Evolutionary conservation across 1,140 invertebrate species (phyloP), one percentile per base, ranked within the genome.

Genomic region (Xylocopa sonorina): DNA sequence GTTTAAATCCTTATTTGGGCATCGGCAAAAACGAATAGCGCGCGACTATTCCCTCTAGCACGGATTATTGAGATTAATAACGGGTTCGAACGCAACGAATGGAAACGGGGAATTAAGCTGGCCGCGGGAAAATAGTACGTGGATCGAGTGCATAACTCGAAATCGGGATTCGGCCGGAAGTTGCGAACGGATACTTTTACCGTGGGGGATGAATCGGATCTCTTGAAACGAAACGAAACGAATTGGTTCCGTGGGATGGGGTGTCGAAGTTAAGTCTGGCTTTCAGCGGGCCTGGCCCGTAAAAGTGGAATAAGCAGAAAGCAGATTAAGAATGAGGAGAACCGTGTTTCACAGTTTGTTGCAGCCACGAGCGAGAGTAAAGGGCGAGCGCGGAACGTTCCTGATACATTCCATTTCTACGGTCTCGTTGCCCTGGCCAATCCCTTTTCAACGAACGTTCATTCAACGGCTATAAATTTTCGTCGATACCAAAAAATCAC

Each of bases 281-380:
- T 68, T 68, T 58, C n/a, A 41, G 16, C 48, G 57, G 24, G 43
- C 32, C 48, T n/a, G n/a, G n/a, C n/a, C 41, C 48, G 41, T n/a
- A 38, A 57, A 34, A 76, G 41, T 48, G 41, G 63, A 53, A 68
- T 76, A 68, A 68, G 12, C 29, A 48, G 74, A 50, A 76, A 76
- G 63, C 46, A 68, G 53, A 76, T 76, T 76, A 76, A 68, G 51
- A 66, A n/a, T 10, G 16, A 68, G 63, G 29, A 34, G 64, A 76
- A 58, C 41, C 53, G 29, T 34, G 63, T 76, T 76, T 68, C 64
- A 68, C 51, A 41, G 74, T 68, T 76, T 68, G 51, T 76, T 58
- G 63, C 29, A 32, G 29, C 34, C 38, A 46, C 14, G 51, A 10
- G 24, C n/a, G 16, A 18, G 27, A n/a, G 16, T 34, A 43, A 67